These are phyloP conservation scores for Diceros bicornis DNA, from an alignment of 2,797 vertebrate species.

Conservation along the genomic window DNA sequence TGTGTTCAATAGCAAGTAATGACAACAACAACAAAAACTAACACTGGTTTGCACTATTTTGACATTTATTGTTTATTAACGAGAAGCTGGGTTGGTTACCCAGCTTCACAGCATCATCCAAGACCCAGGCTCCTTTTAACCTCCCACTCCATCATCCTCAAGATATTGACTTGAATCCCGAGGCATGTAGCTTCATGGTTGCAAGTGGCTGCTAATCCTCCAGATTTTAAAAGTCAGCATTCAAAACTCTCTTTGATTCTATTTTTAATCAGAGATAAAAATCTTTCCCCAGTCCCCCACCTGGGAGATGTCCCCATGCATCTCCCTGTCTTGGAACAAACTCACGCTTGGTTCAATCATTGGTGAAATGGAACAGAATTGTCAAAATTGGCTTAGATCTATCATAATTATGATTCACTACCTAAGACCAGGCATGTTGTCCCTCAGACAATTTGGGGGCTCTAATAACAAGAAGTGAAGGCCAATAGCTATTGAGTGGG, in stretches of 20 bases:
- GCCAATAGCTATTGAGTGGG: background rate
- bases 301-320: background rate
- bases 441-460: background rate
- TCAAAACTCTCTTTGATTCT: background rate
- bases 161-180: background rate
- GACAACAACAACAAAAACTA: background rate
- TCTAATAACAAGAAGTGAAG: background rate
- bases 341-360: background rate
- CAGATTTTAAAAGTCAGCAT: background rate
- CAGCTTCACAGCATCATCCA: background rate
- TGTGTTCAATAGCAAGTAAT: background rate
- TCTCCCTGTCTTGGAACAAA: background rate
- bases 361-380: slow-evolving; percentile 7
- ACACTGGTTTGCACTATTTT: background rate
- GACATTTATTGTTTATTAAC: slow-evolving; percentile 32
- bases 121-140: background rate
- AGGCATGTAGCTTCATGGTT: background rate
- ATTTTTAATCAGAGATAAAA: slow-evolving; percentile 11
- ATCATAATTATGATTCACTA: background rate
- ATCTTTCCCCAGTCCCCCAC: background rate
- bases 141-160: background rate
- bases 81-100: background rate
- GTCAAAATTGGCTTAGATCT: background rate
- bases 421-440: background rate
- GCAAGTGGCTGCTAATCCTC: background rate